These are phyloP conservation scores for Pantelozetes paolii DNA, from an alignment of 2,888 invertebrate genomes.

Conservation along the genomic window DNA sequence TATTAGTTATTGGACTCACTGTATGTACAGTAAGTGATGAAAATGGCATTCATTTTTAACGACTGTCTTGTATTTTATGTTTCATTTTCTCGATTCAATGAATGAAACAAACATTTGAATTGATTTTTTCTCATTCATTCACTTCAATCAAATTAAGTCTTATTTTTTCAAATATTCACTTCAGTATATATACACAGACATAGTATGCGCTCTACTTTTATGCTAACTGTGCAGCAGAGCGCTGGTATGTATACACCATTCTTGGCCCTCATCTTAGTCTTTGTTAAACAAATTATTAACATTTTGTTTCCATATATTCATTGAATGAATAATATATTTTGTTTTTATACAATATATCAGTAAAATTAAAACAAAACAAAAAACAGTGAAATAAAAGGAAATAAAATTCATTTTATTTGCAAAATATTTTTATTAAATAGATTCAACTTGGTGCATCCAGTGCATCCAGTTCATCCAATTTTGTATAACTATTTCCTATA, in stretches of 20 bases:
- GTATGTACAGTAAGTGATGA: background rate
- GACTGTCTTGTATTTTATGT: background rate
- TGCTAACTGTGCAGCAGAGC: background rate
- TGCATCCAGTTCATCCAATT: no score
- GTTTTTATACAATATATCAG: no score
- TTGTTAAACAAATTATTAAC: background rate
- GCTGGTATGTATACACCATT: background rate
- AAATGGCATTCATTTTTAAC: background rate
- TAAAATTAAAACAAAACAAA: background rate
- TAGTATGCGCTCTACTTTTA: background rate
- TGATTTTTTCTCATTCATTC: constrained; percentile 11
- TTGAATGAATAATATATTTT: background rate
- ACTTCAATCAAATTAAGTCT: constrained; percentile 19
- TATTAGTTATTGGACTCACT: background rate
- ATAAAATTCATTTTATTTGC: background rate
- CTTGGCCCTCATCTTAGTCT: background rate
- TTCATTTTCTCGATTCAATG: background rate
- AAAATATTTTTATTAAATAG: background rate
- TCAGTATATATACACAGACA: background rate
- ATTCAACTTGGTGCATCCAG: no score
- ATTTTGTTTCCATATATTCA: background rate
- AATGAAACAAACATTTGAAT: constrained; percentile 6
- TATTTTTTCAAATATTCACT: background rate
- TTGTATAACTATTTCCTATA: background rate
- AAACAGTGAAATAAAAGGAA: background rate